phyloP scores from a whole-genome alignment of 2,113 vertebrate genomes.

The Okapia johnstoni region DNA sequence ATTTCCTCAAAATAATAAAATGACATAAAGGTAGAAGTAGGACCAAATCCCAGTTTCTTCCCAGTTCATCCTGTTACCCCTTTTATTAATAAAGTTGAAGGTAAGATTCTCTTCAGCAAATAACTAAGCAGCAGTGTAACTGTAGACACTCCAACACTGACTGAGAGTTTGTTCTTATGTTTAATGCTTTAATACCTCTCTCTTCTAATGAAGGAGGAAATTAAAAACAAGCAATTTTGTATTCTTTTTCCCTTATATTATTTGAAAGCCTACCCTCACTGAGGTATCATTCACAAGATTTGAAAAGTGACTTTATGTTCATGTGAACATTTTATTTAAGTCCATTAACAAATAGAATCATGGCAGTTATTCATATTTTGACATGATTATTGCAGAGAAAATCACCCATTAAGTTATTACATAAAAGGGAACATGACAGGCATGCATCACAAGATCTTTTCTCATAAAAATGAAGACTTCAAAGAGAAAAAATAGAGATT shows the following conservation, averaged over 20 bases:
- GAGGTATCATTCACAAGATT: neutral
- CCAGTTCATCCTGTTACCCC: neutral
- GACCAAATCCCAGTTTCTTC: neutral
- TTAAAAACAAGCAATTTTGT: conserved; percentile 5
- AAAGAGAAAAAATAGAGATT: conserved; percentile 19
- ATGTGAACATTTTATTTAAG: conserved; percentile 35
- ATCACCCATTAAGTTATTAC: conserved; percentile 25
- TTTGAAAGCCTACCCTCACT: conserved; percentile 3
- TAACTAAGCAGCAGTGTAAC: neutral
- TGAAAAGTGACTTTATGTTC: conserved; percentile 30
- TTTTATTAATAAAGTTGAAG: neutral
- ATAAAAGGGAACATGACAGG: neutral
- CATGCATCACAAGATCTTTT: neutral
- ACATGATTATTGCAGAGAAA: conserved; percentile 37
- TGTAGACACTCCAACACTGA: neutral
- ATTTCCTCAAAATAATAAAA: neutral
- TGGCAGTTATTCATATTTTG: conserved; percentile 32
- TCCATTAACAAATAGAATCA: conserved; percentile 34
- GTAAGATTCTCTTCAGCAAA: neutral
- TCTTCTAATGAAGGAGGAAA: neutral
- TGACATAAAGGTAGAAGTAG: neutral
- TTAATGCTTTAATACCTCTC: conserved; percentile 30
- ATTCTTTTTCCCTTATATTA: neutral
- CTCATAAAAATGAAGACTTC: conserved; percentile 9
- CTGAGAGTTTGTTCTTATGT: neutral